A percentile compares a stretch with the other conserved stretches of the same genome.
phyloP scores from a whole-genome alignment of 2,888 invertebrate species.

The Rhodophaea formosa region DNA sequence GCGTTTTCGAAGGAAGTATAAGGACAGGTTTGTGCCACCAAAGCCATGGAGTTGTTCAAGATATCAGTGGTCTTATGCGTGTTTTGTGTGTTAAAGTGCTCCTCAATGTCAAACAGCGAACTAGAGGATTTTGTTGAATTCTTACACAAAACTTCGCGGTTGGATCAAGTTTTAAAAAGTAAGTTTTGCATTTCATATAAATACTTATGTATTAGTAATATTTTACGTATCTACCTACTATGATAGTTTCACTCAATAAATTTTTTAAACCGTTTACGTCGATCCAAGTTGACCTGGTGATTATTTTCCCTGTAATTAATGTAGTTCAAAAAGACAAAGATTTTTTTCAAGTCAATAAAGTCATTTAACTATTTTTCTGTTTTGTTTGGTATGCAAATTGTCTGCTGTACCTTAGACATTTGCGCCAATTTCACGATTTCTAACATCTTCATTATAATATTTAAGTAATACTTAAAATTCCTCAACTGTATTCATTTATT shows the following conservation, averaged over 20 bases:
- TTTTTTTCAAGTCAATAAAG: too few relatives aligned
- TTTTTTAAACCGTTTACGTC: too few relatives aligned
- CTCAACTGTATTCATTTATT: not conserved
- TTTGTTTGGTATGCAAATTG: not conserved
- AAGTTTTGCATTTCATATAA: constrained; percentile 37
- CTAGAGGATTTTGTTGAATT: constrained; percentile 69
- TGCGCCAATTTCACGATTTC: not conserved
- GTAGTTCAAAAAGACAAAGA: too few relatives aligned
- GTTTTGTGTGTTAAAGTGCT: constrained; percentile 57
- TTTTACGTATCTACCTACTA: not conserved
- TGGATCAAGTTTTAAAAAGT: constrained; percentile 72
- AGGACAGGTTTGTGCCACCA: constrained; percentile 5
- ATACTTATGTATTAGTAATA: not conserved
- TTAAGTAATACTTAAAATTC: not conserved
- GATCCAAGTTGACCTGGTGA: not conserved
- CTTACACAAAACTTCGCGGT: constrained; percentile 61
- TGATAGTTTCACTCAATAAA: too few relatives aligned
- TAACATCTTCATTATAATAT: not conserved
- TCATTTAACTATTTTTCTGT: not conserved
- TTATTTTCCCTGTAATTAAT: not conserved
- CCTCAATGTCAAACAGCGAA: constrained; percentile 59
- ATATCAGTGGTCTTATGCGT: constrained; percentile 48
- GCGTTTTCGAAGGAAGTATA: constrained; percentile 11
- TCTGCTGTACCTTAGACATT: not conserved
- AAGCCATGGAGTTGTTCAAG: constrained; percentile 49